Conservation (phyloP, 2,888 invertebrate species). For the Arctia plantaginis region DNA sequence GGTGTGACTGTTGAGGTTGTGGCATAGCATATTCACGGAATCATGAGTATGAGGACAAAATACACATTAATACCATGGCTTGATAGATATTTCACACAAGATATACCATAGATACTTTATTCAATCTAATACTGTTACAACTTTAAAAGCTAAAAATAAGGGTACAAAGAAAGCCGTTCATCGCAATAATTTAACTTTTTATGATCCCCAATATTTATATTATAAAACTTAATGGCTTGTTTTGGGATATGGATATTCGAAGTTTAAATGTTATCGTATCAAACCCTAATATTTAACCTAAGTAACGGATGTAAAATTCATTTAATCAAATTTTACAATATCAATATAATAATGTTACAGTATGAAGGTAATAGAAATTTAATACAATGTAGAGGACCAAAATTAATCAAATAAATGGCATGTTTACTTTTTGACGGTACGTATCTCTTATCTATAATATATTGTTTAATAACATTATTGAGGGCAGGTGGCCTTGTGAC, state of each 20-base stretch:
- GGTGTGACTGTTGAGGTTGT: neutral
- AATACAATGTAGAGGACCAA: constrained; percentile 37
- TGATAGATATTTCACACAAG: neutral
- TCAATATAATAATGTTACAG: constrained; percentile 21
- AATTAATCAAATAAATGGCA: constrained; percentile 56
- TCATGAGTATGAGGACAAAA: neutral
- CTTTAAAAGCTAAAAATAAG: neutral
- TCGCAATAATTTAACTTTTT: neutral
- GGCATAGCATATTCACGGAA: neutral
- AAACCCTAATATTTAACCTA: constrained; percentile 1
- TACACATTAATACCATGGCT: too few species aligned
- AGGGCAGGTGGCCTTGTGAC: constrained; percentile 62
- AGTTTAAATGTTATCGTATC: neutral
- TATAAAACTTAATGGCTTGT: neutral
- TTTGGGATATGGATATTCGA: neutral
- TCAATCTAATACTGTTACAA: neutral
- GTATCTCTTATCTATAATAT: constrained; percentile 26
- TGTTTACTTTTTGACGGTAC: constrained; percentile 45
- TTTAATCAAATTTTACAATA: constrained; percentile 23
- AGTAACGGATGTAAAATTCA: constrained; percentile 17
- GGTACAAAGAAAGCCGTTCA: neutral
- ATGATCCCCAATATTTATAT: neutral
- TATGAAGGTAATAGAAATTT: constrained; percentile 42
- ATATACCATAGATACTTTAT: neutral
- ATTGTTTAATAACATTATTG: constrained; percentile 59